Evolutionary conservation across 2,113 vertebrate genomes (phyloP), one percentile per base, ranked within the genome.

Genomic region (Atlantisia rogersi): DNA sequence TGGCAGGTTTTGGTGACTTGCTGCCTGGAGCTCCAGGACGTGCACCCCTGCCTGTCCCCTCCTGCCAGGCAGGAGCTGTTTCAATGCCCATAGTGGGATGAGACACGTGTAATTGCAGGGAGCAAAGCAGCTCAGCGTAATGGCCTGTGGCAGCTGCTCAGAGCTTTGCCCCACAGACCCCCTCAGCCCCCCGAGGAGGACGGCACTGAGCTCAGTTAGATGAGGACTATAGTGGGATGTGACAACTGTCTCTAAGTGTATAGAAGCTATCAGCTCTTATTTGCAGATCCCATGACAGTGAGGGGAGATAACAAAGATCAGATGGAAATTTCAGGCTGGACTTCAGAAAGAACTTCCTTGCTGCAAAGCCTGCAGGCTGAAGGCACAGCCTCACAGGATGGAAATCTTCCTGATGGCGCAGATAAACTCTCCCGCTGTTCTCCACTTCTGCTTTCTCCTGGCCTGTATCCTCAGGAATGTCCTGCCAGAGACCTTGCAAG

Each of bases 71-170:
- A 17, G 1, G 10, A 6, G 58, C 70, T 0, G 1, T 15, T 22
- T 5, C 9, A 2, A 1, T 16, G 55, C 40, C 73, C 56, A 2
- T 25, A 10, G 0, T 0, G 16, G 8, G 52, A 28, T 3, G 39
- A 15, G 59, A 37, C 2, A 2, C 9, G 76, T 20, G n/a, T 7
- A 2, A 10, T 4, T 0, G 3, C 68, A 7, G n/a, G 20, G 35
- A 35, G 55, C 46, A 35, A 25, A 25, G 2, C 40, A 9, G n/a
- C 40, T 22, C 20, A 0, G 1, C 2, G 2, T 8, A 50, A 26
- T n/a, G 22, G 62, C 32, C 0, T 2, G 19, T 21, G 59, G 59
- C 42, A 58, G 64, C 65, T 44, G 59, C 60, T 28, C 14, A 31
- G 46, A 53, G 82, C 46, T 25, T 14, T 5, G 14, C 28, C 13